A percentile compares a stretch with the other conserved stretches of the same genome.
These are phyloP conservation scores for Microplitis demolitor DNA, from an alignment of 1,140 invertebrate species.

Conservation along the genomic window DNA sequence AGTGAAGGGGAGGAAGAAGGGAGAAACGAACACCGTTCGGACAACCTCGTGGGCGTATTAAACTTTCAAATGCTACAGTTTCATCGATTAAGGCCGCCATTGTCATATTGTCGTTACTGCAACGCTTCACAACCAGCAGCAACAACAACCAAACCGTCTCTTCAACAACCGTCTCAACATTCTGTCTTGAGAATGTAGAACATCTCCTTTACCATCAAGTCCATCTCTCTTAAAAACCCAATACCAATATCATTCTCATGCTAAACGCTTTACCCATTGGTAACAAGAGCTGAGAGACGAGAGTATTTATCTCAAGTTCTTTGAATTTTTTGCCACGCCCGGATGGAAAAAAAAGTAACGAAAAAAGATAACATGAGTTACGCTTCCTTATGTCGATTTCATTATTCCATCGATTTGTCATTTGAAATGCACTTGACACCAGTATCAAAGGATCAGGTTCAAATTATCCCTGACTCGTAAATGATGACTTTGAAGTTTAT, in stretches of 20 bases:
- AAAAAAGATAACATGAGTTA: too few species aligned
- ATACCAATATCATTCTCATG: too few species aligned
- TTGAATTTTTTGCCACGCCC: background rate
- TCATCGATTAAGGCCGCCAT: slow-evolving; percentile 20
- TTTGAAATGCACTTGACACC: too few species aligned
- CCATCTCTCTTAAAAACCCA: too few species aligned
- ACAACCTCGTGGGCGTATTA: slow-evolving; percentile 27
- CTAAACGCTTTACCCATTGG: too few species aligned
- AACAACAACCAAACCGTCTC: background rate
- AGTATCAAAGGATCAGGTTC: too few species aligned
- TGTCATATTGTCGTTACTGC: background rate
- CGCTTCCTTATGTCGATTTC: background rate
- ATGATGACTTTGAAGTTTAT: too few species aligned
- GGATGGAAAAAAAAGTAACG: slow-evolving; percentile 22
- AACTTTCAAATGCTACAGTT: slow-evolving; percentile 26
- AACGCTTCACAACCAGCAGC: background rate
- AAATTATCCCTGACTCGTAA: too few species aligned
- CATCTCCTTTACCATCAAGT: too few species aligned
- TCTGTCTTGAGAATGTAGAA: too few species aligned
- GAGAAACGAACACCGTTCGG: slow-evolving; percentile 21
- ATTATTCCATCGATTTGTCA: background rate
- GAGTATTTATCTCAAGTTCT: background rate
- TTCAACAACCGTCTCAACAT: too few species aligned
- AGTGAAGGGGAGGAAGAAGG: slow-evolving; percentile 13
- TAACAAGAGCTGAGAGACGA: too few species aligned